A percentile compares a stretch with the other conserved stretches of the same genome.
Conservation (phyloP, 2,888 invertebrate species). For the Didymodactylos carnosus region DNA sequence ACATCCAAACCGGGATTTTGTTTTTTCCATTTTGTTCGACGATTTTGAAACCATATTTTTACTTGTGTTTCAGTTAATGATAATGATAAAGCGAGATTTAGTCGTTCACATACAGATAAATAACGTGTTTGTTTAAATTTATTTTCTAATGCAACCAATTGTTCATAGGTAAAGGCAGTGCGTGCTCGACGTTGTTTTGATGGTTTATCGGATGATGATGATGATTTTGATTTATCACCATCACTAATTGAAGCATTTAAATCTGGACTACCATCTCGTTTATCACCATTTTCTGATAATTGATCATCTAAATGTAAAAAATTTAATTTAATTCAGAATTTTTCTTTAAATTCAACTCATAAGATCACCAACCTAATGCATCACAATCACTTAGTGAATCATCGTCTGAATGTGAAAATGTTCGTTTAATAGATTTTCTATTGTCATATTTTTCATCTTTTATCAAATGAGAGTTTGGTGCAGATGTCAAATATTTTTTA, state of each 20-base stretch:
- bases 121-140: constrained; percentile 87
- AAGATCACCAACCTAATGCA: not conserved
- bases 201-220: not conserved
- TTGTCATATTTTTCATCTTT: not conserved
- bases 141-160: constrained; percentile 80
- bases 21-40: constrained; percentile 96
- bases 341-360: not conserved
- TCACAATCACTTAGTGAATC: not conserved
- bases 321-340: not conserved
- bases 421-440: not conserved
- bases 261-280: too few relatives aligned
- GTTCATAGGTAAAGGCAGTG: constrained; percentile 96
- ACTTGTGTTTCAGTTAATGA: constrained; percentile 86
- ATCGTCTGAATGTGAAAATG: not conserved
- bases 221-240: too few relatives aligned
- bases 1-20: constrained; percentile 97
- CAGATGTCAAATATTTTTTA: not conserved
- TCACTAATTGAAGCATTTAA: not conserved
- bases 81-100: constrained; percentile 77
- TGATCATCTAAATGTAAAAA: not conserved
- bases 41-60: constrained; percentile 46
- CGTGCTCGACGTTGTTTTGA: constrained; percentile 63
- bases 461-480: too few relatives aligned
- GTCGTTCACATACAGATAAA: constrained; percentile 83
- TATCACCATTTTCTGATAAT: not conserved